phyloP scores from a whole-genome alignment of 2,888 invertebrate genomes.

The Sphaeridia pumilis region DNA sequence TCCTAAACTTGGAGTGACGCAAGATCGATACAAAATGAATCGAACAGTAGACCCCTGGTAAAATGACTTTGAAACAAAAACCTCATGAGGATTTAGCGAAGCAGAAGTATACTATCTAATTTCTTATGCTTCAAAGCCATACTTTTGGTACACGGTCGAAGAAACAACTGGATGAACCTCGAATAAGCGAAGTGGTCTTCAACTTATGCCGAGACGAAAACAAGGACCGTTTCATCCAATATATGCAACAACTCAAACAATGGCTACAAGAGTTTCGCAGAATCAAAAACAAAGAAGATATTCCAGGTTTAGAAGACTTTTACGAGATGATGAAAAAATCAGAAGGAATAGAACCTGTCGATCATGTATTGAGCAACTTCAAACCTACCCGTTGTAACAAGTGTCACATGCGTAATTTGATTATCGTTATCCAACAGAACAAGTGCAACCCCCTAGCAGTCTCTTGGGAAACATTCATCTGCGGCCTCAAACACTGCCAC shows the following conservation, averaged over 20 bases:
- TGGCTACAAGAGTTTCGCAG: slow-evolving; percentile 28
- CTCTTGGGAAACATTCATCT: slow-evolving; percentile 30
- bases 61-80: neutral
- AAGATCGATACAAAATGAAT: slow-evolving; percentile 23
- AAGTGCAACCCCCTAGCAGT: slow-evolving; percentile 20
- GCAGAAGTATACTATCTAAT: too few relatives aligned
- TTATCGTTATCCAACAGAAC: too few relatives aligned
- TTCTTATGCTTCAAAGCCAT: too few relatives aligned
- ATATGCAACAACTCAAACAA: slow-evolving; percentile 28
- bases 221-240: slow-evolving; percentile 20
- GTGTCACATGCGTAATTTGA: neutral
- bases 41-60: slow-evolving; percentile 11
- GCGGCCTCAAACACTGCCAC: slow-evolving; percentile 13
- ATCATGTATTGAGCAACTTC: too few relatives aligned
- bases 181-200: slow-evolving; percentile 28
- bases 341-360: too few relatives aligned
- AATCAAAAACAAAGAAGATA: slow-evolving; percentile 19
- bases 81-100: neutral
- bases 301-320: slow-evolving; percentile 26
- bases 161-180: slow-evolving; percentile 20
- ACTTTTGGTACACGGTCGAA: slow-evolving; percentile 19
- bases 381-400: neutral
- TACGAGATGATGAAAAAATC: slow-evolving; percentile 21
- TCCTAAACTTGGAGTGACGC: slow-evolving; percentile 26
- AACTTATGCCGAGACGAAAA: slow-evolving; percentile 30